phyloP scores from a whole-genome alignment of 1,140 invertebrate species.

The Drosophila ercepeae region DNA sequence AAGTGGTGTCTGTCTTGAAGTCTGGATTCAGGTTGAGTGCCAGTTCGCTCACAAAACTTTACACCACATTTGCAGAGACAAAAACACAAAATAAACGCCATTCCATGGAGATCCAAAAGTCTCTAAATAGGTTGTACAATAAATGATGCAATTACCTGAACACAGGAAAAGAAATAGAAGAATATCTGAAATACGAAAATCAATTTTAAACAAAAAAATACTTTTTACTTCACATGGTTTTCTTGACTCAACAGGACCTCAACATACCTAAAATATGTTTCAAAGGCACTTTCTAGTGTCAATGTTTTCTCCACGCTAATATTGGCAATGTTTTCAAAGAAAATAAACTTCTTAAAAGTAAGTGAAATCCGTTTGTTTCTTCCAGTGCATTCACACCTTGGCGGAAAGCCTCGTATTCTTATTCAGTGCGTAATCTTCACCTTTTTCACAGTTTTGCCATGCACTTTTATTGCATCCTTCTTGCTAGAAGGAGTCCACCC shows the following conservation, averaged over 20 bases:
- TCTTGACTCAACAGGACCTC: too few relatives aligned
- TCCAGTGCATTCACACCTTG: constrained; percentile 14
- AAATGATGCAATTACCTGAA: background rate
- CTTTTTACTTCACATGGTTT: too few relatives aligned
- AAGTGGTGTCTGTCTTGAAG: constrained; percentile 44
- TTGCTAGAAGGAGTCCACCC: constrained; percentile 11
- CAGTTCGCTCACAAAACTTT: constrained; percentile 31
- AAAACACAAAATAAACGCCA: background rate
- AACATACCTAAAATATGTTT: too few relatives aligned
- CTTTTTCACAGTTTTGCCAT: constrained; percentile 65
- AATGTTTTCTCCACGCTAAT: too few relatives aligned
- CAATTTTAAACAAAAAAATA: too few relatives aligned
- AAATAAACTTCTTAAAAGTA: too few relatives aligned
- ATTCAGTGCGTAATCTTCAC: constrained; percentile 80
- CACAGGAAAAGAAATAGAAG: background rate
- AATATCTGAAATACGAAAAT: too few relatives aligned
- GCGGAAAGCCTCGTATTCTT: constrained; percentile 59
- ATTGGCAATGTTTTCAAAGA: too few relatives aligned
- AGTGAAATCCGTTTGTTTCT: constrained; percentile 6
- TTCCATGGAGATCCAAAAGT: background rate
- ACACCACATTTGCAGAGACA: background rate
- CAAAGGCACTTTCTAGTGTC: too few relatives aligned
- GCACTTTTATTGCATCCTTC: constrained; percentile 75
- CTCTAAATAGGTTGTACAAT: background rate
- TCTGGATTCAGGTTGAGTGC: constrained; percentile 42